Conservation (phyloP, 37 sponge, comb jelly and placozoan genomes). For the Beroe forskalii region DNA sequence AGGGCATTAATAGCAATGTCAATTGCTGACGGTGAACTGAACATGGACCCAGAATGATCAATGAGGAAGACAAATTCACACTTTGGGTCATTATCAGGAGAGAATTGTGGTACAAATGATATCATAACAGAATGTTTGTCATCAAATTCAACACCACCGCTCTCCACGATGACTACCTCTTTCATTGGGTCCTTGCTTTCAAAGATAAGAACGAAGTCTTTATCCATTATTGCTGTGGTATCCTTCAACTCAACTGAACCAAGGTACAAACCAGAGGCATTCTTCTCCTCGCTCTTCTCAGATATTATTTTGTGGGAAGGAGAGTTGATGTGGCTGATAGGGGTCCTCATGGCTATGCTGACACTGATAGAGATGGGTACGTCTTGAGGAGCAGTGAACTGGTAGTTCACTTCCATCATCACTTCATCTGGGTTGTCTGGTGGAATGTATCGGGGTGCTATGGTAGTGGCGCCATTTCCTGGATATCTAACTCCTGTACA, state of each 20-base stretch:
- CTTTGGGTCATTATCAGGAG: neutral
- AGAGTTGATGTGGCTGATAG: constrained; percentile 44
- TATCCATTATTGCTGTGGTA: neutral
- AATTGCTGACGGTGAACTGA: constrained; percentile 65
- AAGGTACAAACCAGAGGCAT: neutral
- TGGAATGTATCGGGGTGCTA: constrained; percentile 68
- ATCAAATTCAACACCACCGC: neutral
- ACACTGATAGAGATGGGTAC: neutral
- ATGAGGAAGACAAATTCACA: constrained; percentile 80
- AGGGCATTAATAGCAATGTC: constrained; percentile 67
- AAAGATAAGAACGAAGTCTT: constrained; percentile 34
- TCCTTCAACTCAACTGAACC: neutral
- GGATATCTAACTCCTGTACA: neutral
- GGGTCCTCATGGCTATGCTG: neutral
- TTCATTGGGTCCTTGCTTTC: neutral
- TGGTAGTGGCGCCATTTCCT: constrained; percentile 9
- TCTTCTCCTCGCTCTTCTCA: neutral
- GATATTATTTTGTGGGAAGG: constrained; percentile 66
- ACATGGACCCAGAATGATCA: constrained; percentile 88
- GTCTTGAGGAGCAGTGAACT: neutral
- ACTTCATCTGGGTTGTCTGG: neutral
- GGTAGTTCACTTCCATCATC: neutral
- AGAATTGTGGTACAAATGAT: neutral
- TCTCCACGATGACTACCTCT: constrained; percentile 3
- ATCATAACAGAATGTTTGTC: neutral